Evolutionary conservation across 2,797 vertebrate genomes (phyloP).

Genomic region (Macropodus opercularis): DNA sequence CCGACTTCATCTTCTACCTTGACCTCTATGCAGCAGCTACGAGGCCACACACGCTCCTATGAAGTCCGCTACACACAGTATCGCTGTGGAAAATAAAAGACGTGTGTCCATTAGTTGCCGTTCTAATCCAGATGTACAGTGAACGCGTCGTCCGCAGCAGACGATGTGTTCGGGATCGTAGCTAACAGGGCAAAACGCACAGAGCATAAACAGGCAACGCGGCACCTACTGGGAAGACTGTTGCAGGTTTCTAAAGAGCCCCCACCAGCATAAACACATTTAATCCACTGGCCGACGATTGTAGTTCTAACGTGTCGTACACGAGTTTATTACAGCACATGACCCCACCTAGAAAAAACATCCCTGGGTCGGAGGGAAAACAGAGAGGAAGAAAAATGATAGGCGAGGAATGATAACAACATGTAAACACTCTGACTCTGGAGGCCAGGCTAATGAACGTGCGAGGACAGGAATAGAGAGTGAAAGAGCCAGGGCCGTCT

Average conservation of each 20-base stretch:
- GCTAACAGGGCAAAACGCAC: conserved; percentile 5
- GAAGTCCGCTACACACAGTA: conserved; percentile 32
- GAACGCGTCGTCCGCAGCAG: not conserved
- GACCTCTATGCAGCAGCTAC: conserved; percentile 63
- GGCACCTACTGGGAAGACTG: not conserved
- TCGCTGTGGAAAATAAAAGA: conserved; percentile 17
- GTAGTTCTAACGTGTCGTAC: conserved; percentile 54
- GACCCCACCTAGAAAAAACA: conserved; percentile 62
- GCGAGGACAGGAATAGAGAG: conserved; percentile 82
- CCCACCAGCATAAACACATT: conserved; percentile 63
- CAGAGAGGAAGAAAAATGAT: conserved; percentile 69
- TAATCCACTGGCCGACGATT: conserved; percentile 52
- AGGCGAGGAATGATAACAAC: conserved; percentile 77
- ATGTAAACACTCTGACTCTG: conserved; percentile 81
- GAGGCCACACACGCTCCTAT: conserved; percentile 30
- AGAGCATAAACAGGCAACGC: not conserved
- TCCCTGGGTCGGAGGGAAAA: conserved; percentile 34
- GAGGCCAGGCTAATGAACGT: conserved; percentile 86
- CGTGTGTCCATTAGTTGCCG: conserved; percentile 15
- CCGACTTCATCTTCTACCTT: conserved; percentile 53
- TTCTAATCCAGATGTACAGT: not conserved
- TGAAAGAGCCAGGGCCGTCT: conserved; percentile 77
- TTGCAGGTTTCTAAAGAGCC: conserved; percentile 31
- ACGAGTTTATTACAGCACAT: conserved; percentile 64
- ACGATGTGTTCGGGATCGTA: not conserved